Evolutionary conservation across 2,797 vertebrate species (phyloP).

Genomic region (Pseudochirops cupreus): DNA sequence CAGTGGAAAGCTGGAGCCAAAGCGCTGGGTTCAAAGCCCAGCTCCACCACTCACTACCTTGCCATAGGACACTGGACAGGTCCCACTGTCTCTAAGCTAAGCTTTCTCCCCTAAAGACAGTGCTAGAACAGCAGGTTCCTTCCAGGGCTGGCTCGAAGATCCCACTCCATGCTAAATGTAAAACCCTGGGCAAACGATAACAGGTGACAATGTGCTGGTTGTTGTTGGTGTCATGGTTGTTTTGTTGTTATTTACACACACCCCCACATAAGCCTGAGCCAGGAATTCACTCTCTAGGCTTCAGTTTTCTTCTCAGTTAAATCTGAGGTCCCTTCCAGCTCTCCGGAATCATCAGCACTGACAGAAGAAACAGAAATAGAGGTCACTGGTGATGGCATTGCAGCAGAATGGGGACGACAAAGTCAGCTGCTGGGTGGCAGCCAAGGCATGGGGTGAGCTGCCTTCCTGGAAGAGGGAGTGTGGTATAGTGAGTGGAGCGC

Average conservation of each 20-base stretch:
- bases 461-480: background rate
- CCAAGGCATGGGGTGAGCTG: background rate
- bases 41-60: background rate
- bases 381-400: too few species aligned
- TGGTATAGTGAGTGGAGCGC: background rate
- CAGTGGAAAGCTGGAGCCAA: background rate
- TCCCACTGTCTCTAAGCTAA: background rate
- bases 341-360: background rate
- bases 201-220: background rate
- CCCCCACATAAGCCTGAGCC: background rate
- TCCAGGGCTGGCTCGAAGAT: background rate
- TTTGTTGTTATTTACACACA: background rate
- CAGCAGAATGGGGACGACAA: too few species aligned
- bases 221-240: background rate
- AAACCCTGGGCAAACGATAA: background rate
- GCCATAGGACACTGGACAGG: background rate
- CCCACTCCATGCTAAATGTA: background rate
- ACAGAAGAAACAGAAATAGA: background rate
- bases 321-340: background rate
- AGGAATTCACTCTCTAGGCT: background rate
- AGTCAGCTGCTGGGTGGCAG: too few species aligned
- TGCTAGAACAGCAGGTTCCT: background rate
- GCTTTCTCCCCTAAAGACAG: background rate
- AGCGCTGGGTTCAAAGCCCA: background rate
- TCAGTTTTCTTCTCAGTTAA: background rate